A percentile compares a stretch with the other conserved stretches of the same genome.
Conservation (phyloP, 2,888 invertebrate genomes). For the Tetragonula carbonaria region DNA sequence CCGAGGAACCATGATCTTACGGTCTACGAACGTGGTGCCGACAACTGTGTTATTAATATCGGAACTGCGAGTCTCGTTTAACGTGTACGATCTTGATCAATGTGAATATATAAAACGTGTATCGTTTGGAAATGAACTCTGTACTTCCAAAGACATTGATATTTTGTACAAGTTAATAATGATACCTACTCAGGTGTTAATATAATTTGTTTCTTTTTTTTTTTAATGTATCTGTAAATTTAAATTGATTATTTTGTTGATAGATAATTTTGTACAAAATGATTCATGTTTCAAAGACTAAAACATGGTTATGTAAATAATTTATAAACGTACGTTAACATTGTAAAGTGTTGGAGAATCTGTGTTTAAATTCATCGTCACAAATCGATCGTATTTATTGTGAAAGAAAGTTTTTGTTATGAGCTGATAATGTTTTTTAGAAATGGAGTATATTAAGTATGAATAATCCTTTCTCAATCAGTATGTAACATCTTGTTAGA, state of each 20-base stretch:
- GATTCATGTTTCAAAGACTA: conserved; percentile 23
- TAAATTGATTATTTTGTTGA: conserved; percentile 10
- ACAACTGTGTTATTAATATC: conserved; percentile 83
- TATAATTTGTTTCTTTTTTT: background rate
- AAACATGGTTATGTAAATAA: conserved; percentile 27
- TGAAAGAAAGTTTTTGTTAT: background rate
- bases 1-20: conserved; percentile 78
- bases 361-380: background rate
- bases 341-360: background rate
- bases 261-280: conserved; percentile 34
- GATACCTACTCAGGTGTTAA: conserved; percentile 53
- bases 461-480: conserved; percentile 8
- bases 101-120: too few relatives aligned
- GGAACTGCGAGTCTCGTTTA: conserved; percentile 89
- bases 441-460: background rate
- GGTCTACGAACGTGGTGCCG: conserved; percentile 77
- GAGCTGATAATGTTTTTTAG: background rate
- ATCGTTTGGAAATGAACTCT: conserved; percentile 19
- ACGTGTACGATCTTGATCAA: conserved; percentile 45
- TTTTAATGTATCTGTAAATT: conserved; percentile 20
- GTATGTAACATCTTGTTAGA: conserved; percentile 11
- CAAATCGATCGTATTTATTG: conserved; percentile 29
- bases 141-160: conserved; percentile 53
- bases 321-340: background rate
- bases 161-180: conserved; percentile 14